These are phyloP conservation scores for Torymus tubicola DNA, from an alignment of 2,888 invertebrate genomes.

Conservation along the genomic window DNA sequence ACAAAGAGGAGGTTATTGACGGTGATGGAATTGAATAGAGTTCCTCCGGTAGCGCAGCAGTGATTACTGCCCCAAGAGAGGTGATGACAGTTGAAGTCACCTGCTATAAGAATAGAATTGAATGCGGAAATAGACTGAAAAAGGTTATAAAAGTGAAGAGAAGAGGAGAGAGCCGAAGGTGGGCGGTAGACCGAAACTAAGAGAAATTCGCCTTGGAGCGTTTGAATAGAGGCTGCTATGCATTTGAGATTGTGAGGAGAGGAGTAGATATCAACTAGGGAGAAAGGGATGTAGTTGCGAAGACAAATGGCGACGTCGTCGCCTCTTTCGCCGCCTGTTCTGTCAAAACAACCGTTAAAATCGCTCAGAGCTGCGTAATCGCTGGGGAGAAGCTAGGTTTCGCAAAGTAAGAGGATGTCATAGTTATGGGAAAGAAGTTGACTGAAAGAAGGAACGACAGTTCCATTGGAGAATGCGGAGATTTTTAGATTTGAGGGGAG, in stretches of 20 bases:
- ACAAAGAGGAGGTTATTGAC: neutral
- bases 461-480: too few relatives aligned
- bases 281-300: conserved; percentile 20
- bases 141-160: neutral
- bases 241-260: conserved; percentile 25
- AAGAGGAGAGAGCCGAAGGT: neutral
- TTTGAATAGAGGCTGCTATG: conserved; percentile 30
- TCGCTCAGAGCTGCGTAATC: too few relatives aligned
- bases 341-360: too few relatives aligned
- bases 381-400: too few relatives aligned
- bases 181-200: neutral
- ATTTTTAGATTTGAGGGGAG: too few relatives aligned
- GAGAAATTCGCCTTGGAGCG: neutral
- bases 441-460: too few relatives aligned
- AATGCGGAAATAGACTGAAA: neutral
- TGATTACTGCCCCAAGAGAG: neutral
- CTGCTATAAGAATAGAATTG: neutral
- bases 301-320: conserved; percentile 32
- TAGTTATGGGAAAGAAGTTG: neutral
- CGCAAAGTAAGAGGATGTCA: too few relatives aligned
- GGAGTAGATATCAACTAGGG: neutral
- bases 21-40: neutral
- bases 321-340: too few relatives aligned
- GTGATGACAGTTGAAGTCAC: conserved; percentile 12
- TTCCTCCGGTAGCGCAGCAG: neutral